Evolutionary conservation across 2,113 vertebrate species (phyloP), one percentile per base, ranked within the genome.

Genomic region (Triplophysa dalaica): DNA sequence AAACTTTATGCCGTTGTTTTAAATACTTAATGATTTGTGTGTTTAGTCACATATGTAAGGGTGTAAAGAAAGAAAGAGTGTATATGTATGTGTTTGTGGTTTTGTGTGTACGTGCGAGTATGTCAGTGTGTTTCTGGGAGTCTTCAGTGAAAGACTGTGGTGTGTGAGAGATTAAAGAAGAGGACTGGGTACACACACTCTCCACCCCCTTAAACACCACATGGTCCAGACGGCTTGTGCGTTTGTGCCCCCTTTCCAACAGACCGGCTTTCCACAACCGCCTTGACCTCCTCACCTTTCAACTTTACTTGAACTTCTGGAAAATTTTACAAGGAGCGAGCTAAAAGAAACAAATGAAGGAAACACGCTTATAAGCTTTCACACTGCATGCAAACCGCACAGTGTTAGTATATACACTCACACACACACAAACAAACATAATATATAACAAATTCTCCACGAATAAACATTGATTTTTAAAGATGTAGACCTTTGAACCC

Each of bases 261-360:
- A 90, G 89, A 87, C 86, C 88, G 86, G 91, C 89, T 91, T 92
- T 91, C 92, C 75, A 54, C 93, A 94, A 93, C 93, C 92, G 90
- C 89, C 91, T 85, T 89, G 93, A 93, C 95, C 94, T 94, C 91
- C 92, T 94, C 89, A 93, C 93, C 94, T 93, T 93, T 94, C 88
- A 94, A 93, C 94, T 94, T 89, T 89, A 88, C 89, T 90, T 95
- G 93, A 95, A 95, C 94, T 93, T 93, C 86, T 86, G 91, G 90
- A 92, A 90, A 92, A 89, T 93, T 92, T 90, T 89, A 90, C 77
- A 79, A 83, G 87, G 78, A 69, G 81, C 78, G 3, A 7, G 77
- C 62, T 60, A 85, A 82, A 81, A 83, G 72, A 75, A 62, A 79
- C 69, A 63, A 66, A 68, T 38, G 58, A 65, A 74, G 16, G 26